Evolutionary conservation across 2,888 invertebrate genomes (phyloP).

Genomic region (Campoplex nolae): DNA sequence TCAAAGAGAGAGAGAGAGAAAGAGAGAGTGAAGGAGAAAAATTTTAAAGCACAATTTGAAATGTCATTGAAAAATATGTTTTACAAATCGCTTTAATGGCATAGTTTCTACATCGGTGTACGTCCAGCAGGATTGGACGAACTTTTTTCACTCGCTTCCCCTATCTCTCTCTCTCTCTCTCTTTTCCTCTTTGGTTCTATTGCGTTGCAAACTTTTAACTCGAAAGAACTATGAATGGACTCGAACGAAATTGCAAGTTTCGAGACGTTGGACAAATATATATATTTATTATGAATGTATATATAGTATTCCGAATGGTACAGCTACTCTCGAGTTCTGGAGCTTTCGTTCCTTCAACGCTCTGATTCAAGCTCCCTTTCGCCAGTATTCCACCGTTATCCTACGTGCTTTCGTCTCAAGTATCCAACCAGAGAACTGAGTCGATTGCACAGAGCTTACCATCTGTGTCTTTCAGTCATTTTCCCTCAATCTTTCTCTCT

Average conservation of each 20-base stretch:
- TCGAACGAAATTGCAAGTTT: conserved; percentile 57
- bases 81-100: conserved; percentile 58
- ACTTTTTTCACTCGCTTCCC: conserved; percentile 21
- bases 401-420: conserved; percentile 54
- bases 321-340: conserved; percentile 29
- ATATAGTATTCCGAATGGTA: background rate
- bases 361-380: conserved; percentile 43
- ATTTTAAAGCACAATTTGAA: conserved; percentile 41
- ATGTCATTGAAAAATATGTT: conserved; percentile 62
- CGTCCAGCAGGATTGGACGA: conserved; percentile 30
- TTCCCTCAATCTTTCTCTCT: background rate
- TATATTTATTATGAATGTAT: background rate
- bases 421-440: conserved; percentile 55
- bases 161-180: background rate
- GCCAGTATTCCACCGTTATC: conserved; percentile 30
- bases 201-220: conserved; percentile 57
- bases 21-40: background rate
- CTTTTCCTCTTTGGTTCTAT: conserved; percentile 7
- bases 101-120: conserved; percentile 4
- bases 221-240: conserved; percentile 62
- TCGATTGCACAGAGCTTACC: conserved; percentile 31
- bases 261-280: conserved; percentile 41
- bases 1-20: background rate
- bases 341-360: conserved; percentile 49
- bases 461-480: conserved; percentile 2